Base-by-base conservation (phyloP, 2,797 vertebrate species). In the Smutsia gigantea region DNA sequence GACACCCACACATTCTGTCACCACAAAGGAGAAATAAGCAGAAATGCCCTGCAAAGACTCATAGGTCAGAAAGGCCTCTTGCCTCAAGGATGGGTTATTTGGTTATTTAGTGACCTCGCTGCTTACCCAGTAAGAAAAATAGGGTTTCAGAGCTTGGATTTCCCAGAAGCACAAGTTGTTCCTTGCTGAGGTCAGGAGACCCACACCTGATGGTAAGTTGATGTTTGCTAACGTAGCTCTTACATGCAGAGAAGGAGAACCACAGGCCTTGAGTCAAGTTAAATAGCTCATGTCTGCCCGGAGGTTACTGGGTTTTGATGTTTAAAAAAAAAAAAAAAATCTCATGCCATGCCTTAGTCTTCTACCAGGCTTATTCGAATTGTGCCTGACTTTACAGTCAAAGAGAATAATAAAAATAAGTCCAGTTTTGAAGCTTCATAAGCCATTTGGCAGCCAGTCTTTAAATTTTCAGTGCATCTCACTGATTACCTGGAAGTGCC, bases 391-490 rank as follows among this genome's bases (percentile, higher is more conserved):
- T 97, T 96, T 92, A 97, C 57, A 37, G 34, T 0, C 93, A 92
- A 96, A 98, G 94, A 96, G 95, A 94, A 29, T 78, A 96, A 97
- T 95, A 97, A 98, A 95, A 97, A 87, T 89, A 91, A 93, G 49
- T 19, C 89, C 93, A 90, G 27, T 77, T 94, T 92, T 94, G 93
- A 98, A 95, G 87, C 97, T 96, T 97, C 97, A 87, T 82, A 86
- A 97, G 96, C 84, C 93, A 95, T 86, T 97, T 96, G 94, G 75
- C 68, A 39, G 27, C 69, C 49, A 93, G 96, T 94, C 96, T 98
- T 97, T 97, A 96, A 94, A 97, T 94, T 97, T 98, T 95, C 97
- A 97, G 90, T 85, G 75, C 87, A 72, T 98, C 97, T 97, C 83
- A 96, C 97, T 97, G 97, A 97, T 94, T 94, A 97, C 97, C 95